phyloP scores from a whole-genome alignment of 2,113 vertebrate genomes.

The Tragelaphus strepsiceros region DNA sequence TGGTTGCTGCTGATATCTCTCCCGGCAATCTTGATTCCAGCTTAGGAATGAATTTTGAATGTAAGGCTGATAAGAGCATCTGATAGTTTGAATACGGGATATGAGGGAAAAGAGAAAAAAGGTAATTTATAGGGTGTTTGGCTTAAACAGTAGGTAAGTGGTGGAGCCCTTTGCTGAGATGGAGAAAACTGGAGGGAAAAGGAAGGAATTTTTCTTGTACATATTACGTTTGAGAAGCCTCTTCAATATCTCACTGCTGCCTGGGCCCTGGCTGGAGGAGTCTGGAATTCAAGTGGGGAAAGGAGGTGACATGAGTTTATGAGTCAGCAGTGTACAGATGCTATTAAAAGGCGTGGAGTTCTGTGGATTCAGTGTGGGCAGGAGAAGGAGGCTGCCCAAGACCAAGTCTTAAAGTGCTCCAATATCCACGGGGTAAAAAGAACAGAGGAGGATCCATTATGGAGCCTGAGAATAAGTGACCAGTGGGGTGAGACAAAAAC shows the following conservation, averaged over 20 bases:
- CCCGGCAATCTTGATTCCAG: neutral
- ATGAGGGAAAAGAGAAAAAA: neutral
- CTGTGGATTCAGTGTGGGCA: neutral
- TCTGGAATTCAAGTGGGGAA: neutral
- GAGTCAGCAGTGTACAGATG: neutral
- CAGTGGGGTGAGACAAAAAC: neutral
- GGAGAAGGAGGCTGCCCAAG: neutral
- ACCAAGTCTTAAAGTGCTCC: neutral
- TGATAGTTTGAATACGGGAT: neutral
- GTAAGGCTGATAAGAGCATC: neutral
- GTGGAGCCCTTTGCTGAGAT: neutral
- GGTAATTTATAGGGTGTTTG: neutral
- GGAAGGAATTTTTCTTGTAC: neutral
- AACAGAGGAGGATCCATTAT: too few relatives aligned
- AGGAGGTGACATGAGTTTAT: neutral
- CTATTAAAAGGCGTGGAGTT: neutral
- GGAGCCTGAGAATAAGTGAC: neutral
- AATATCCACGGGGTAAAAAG: fast-evolving
- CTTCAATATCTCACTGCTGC: neutral
- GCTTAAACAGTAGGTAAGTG: neutral
- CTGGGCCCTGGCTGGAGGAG: neutral
- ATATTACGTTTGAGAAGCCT: neutral
- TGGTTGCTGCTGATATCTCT: neutral
- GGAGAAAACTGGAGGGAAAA: neutral
- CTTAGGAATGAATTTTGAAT: neutral